These are phyloP conservation scores for Phalacrocorax pelagicus DNA, from an alignment of 2,113 vertebrate species.

Conservation along the genomic window DNA sequence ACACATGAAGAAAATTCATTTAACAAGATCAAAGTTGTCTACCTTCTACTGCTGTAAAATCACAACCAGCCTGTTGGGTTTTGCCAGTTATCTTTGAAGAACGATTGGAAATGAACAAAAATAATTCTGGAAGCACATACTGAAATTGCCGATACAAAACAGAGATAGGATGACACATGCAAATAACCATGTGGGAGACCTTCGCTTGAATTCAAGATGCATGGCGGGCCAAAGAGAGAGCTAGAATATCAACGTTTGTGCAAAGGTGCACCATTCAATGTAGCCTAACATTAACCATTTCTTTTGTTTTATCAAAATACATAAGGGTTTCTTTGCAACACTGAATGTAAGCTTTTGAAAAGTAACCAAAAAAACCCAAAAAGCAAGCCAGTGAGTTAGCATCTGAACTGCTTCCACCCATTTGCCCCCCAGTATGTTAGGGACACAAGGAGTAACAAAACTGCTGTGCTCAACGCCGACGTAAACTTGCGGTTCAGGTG, in stretches of 20 bases:
- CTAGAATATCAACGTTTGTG: neutral
- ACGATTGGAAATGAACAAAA: conserved; percentile 54
- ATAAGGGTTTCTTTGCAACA: neutral
- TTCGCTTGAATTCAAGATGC: neutral
- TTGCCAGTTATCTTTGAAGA: conserved; percentile 53
- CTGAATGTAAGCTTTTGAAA: neutral
- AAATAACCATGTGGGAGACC: conserved; percentile 14
- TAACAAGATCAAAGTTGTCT: conserved; percentile 62
- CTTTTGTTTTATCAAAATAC: neutral
- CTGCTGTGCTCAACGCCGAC: rapidly evolving
- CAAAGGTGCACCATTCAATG: neutral
- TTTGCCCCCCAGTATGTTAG: neutral
- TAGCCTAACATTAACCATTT: neutral
- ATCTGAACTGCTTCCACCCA: neutral
- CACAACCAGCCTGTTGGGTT: conserved; percentile 28
- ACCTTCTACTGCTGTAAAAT: conserved; percentile 36
- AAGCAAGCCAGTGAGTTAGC: neutral
- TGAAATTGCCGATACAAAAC: conserved; percentile 29
- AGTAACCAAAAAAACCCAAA: neutral
- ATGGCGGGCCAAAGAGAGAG: neutral
- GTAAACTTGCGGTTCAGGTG: neutral
- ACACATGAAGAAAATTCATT: conserved; percentile 63
- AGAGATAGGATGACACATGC: conserved; percentile 36
- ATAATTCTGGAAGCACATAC: conserved; percentile 24
- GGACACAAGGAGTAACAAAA: neutral